Base-by-base conservation (phyloP, 2,888 invertebrate species). In the Lithophane socia region DNA sequence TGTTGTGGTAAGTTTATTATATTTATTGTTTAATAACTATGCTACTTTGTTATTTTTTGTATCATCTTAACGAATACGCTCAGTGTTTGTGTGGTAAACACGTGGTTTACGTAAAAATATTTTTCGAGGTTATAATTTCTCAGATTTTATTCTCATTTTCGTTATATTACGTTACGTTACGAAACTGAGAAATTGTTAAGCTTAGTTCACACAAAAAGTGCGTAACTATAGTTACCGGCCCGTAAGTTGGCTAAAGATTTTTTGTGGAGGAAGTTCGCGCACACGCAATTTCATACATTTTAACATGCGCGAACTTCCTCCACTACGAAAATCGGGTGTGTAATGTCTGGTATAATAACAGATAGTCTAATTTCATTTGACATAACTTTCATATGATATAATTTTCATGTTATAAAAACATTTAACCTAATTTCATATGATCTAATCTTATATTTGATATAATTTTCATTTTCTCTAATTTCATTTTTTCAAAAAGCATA, bases 121-220 rank as follows among this genome's bases (percentile, higher is more conserved):
- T 58, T 75, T 77, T 69, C 65, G 58, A 68, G 64, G 77, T 77
- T 77, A 77, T 65, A 60, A 58, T 78, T 78, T 75, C 75, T 77
- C 75, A 77, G 24, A 69, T 78, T 78, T 64, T 75, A 44, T 74
- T 73, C 68, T 74, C 74, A 77, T 56, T 63, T 77, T 74, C 73
- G 67, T 68, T 73, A 77, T 73, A 12, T 73, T 73, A 47, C 69
- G 69, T 69, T 77, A 77, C 77, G 77, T 65, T 77, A 74, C 74
- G 69, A 77, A 77, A 74, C 77, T 74, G 77, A 77, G 68, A 74
- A 58, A 74, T 64, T 74, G 29, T 77, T 63, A 77, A 74, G 74
- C 77, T 61, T 75, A 75, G 70, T 71, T 44, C 66, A 75, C 52
- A 68, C n/a, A 13, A 64, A 74, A 75, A 70, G 70, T 44, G 12